A percentile compares a stretch with the other conserved stretches of the same genome.
Conservation (phyloP, 2,888 invertebrate species). For the Philhelius pedissequus region DNA sequence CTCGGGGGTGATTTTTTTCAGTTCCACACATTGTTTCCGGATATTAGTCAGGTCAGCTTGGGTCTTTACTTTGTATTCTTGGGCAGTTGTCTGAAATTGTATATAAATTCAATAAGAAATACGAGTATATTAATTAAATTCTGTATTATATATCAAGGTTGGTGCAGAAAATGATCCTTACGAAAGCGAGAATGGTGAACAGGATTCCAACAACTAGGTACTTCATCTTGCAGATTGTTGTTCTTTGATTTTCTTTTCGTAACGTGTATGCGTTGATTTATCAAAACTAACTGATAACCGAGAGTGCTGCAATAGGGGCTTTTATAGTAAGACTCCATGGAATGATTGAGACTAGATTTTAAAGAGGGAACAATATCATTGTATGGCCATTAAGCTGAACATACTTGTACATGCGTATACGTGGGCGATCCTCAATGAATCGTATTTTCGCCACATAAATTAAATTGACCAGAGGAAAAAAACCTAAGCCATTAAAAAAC, state of each 20-base stretch:
- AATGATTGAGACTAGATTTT: neutral
- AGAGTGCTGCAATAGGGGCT: conserved; percentile 22
- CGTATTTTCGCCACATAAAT: conserved; percentile 25
- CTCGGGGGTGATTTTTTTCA: conserved; percentile 75
- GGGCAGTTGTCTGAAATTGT: conserved; percentile 73
- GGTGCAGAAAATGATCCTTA: conserved; percentile 69
- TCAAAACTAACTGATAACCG: conserved; percentile 68
- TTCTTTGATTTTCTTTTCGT: neutral
- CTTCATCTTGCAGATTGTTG: conserved; percentile 73
- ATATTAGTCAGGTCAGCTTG: conserved; percentile 76
- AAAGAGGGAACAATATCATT: conserved; percentile 35
- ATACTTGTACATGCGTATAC: neutral
- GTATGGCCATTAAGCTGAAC: conserved; percentile 36
- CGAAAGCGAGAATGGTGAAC: conserved; percentile 76
- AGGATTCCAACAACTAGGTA: conserved; percentile 73
- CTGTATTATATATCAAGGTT: neutral
- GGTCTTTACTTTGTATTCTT: conserved; percentile 76
- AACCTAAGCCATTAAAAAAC: conserved; percentile 7
- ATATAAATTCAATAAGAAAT: neutral
- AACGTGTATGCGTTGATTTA: conserved; percentile 49
- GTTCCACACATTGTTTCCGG: conserved; percentile 76
- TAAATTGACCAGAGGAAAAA: conserved; percentile 35
- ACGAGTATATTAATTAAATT: neutral
- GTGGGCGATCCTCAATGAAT: conserved; percentile 44
- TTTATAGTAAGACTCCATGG: conserved; percentile 66